Evolutionary conservation across 2,888 invertebrate genomes (phyloP), one percentile per base, ranked within the genome.

Genomic region (Drosophila longiperda): DNA sequence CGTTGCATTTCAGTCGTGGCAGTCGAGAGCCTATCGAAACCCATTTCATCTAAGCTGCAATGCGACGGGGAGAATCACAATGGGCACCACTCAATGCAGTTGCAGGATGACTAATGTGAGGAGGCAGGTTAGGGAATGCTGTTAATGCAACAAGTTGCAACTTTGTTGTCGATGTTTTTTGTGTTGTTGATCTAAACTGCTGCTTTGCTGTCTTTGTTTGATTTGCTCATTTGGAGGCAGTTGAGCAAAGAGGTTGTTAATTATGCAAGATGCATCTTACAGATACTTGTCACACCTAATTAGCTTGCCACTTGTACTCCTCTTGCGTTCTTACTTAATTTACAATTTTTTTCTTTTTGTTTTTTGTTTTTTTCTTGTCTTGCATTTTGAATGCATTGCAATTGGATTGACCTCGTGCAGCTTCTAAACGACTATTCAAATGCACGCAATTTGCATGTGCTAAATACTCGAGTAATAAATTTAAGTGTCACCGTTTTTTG

Each of bases 41-140:
- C 72, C 71, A 78, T 73, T 83, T 66, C 75, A 88, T 88, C 89
- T 86, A 73, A 85, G 66, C 89, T 86, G 84, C 84, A 84, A 45
- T 84, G 89, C 84, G 77, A n/a, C 80, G 64, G 33, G 50, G 12
- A 53, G 70, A 67, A 40, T 36, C 61, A 80, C 81, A 74, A 81
- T 61, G 71, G 57, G 36, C 11, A 32, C 38, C 78, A 67, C 66
- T 78, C 60, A 65, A 63, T 40, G 38, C 68, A 45, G 72, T 64
- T 60, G 36, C 57, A 36, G 66, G 34, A 75, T 78, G 82, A 73
- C 68, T 67, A 69, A 79, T 80, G 58, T 49, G 12, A 1, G 26
- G 60, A 32, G 61, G 8, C 15, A 23, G 20, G 60, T 15, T n/a
- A 8, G 26, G n/a, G 34, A 29, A 54, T 38, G 29, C 23, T 20